These are phyloP conservation scores for Carlito syrichta DNA, from an alignment of 2,113 vertebrate species.

Conservation along the genomic window DNA sequence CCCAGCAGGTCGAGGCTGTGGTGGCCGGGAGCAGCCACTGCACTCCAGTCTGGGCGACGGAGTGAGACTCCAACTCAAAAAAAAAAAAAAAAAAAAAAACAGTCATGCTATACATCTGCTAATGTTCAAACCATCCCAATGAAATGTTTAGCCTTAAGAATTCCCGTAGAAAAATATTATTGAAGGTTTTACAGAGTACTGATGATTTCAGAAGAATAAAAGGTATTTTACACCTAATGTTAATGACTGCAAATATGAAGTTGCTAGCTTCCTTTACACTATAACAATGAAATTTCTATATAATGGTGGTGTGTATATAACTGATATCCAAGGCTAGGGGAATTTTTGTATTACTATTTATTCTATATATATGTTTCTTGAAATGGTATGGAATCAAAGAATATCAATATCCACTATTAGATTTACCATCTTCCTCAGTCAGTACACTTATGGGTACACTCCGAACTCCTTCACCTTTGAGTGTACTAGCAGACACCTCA, in stretches of 20 bases:
- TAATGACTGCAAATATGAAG: background rate
- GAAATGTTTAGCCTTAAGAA: background rate
- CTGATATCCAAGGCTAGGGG: background rate
- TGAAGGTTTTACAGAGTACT: background rate
- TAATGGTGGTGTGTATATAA: background rate
- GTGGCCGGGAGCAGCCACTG: no score
- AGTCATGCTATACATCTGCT: background rate
- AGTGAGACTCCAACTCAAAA: no score
- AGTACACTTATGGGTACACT: conserved; percentile 78
- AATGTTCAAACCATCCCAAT: background rate
- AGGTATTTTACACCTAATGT: background rate
- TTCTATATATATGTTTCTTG: background rate
- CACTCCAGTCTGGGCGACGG: no score
- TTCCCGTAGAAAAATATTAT: background rate
- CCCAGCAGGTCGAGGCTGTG: no score
- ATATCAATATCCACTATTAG: background rate
- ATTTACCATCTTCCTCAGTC: conserved; percentile 87
- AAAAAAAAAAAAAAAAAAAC: no score
- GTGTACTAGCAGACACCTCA: conserved; percentile 85
- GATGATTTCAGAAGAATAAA: background rate
- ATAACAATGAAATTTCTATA: background rate
- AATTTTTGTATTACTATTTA: background rate
- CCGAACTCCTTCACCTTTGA: conserved; percentile 80
- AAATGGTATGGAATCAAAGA: background rate
- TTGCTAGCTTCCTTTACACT: background rate